Evolutionary conservation across 2,888 invertebrate genomes (phyloP).

Genomic region (Eueremaeus valkanovi): DNA sequence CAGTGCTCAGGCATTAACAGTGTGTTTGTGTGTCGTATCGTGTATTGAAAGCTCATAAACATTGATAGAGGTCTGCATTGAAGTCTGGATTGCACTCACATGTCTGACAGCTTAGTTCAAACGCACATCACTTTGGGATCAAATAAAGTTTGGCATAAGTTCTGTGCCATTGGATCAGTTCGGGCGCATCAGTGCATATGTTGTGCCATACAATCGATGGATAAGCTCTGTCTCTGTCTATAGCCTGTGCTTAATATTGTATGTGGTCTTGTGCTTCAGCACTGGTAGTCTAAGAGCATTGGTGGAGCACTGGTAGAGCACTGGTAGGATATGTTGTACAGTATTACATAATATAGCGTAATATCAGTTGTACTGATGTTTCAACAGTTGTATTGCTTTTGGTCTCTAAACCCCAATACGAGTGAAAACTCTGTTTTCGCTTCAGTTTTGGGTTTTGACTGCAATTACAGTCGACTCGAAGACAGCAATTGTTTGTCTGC

Average conservation of each 20-base stretch:
- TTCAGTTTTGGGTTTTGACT: no score
- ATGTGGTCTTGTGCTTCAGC: no score
- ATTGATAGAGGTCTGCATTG: constrained; percentile 26
- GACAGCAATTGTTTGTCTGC: not conserved
- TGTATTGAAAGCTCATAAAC: constrained; percentile 28
- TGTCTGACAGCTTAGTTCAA: not conserved
- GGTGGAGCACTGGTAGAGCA: not conserved
- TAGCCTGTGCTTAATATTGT: no score
- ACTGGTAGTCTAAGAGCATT: not conserved
- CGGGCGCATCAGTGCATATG: no score
- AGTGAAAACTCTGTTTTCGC: not conserved
- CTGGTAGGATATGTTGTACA: not conserved
- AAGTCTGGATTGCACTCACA: constrained; percentile 6
- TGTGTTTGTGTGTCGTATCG: no score
- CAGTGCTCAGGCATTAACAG: not conserved
- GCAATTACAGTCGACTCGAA: not conserved
- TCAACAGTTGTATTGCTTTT: constrained; percentile 5
- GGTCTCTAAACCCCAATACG: not conserved
- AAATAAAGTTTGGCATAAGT: not conserved
- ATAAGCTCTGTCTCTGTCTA: no score
- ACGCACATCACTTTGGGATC: not conserved
- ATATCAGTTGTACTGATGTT: no score
- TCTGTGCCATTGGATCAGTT: no score
- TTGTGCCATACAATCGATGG: not conserved
- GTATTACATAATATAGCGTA: no score